These are phyloP conservation scores for Gasterosteus nipponicus DNA, from an alignment of 2,113 vertebrate genomes.

Conservation along the genomic window DNA sequence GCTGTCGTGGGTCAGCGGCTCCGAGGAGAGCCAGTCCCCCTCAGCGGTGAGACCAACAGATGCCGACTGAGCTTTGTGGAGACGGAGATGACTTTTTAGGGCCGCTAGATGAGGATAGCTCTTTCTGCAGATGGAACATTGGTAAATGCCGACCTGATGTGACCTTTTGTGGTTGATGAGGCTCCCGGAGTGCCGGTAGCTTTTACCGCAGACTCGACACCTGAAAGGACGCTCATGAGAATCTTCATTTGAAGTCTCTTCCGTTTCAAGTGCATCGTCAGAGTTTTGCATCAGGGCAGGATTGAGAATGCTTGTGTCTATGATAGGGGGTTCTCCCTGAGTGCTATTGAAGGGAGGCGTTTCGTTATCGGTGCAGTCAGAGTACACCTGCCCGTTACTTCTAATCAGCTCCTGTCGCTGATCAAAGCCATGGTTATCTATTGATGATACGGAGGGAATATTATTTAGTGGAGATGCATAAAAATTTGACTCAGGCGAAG, in stretches of 20 bases:
- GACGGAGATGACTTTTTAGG: constrained; percentile 88
- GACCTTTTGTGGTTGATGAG: constrained; percentile 91
- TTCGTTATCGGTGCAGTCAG: constrained; percentile 76
- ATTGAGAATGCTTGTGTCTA: constrained; percentile 52
- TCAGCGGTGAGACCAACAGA: constrained; percentile 61
- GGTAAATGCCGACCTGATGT: constrained; percentile 88
- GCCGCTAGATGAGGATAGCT: constrained; percentile 88
- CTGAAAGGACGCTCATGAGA: constrained; percentile 78
- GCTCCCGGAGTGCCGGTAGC: constrained; percentile 92
- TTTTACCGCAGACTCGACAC: constrained; percentile 88
- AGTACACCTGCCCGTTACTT: constrained; percentile 76
- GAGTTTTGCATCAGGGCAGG: constrained; percentile 35
- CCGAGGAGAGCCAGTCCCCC: constrained; percentile 81
- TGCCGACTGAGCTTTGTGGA: constrained; percentile 82
- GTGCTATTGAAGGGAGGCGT: constrained; percentile 58
- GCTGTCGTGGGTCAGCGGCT: constrained; percentile 75
- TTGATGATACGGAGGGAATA: constrained; percentile 77
- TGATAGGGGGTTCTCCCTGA: constrained; percentile 68
- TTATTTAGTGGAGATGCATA: constrained; percentile 78
- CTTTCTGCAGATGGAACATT: constrained; percentile 87
- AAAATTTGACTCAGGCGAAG: constrained; percentile 70
- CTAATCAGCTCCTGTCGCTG: constrained; percentile 64
- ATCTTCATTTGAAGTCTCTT: constrained; percentile 54
- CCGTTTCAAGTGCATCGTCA: constrained; percentile 53
- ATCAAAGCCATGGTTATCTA: constrained; percentile 79